Percentiles rank a stretch among this genome's conserved stretches.
Conservation (phyloP, 2,888 invertebrate species). For the Eumerus sabulonum region DNA sequence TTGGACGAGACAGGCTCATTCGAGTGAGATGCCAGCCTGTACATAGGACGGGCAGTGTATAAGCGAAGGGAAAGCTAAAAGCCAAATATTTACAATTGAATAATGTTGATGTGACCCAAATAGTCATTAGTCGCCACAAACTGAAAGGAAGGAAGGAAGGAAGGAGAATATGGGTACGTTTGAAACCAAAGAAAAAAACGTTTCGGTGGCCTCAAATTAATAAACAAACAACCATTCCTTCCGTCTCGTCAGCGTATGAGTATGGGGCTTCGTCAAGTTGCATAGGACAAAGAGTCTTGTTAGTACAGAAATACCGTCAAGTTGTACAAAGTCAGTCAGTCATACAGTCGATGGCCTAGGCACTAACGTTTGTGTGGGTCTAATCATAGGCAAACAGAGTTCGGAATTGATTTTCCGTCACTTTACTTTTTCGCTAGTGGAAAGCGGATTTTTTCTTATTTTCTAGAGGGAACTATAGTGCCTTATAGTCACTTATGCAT, state of each 20-base stretch:
- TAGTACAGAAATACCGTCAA: slow-evolving; percentile 44
- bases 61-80: slow-evolving; percentile 25
- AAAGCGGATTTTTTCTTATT: neutral
- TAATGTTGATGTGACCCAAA: slow-evolving; percentile 61
- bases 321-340: neutral
- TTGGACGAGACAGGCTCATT: slow-evolving; percentile 25
- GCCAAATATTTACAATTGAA: slow-evolving; percentile 55
- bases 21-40: slow-evolving; percentile 4
- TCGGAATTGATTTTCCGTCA: slow-evolving; percentile 24
- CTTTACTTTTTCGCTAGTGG: neutral
- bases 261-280: slow-evolving; percentile 6
- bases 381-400: slow-evolving; percentile 54
- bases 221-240: slow-evolving; percentile 47
- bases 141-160: too few relatives aligned
- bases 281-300: slow-evolving; percentile 38
- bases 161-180: slow-evolving; percentile 6
- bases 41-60: neutral
- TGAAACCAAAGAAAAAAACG: slow-evolving; percentile 20
- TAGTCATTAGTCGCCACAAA: too few relatives aligned
- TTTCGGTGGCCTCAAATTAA: slow-evolving; percentile 43
- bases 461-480: too few relatives aligned
- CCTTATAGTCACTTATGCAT: too few relatives aligned
- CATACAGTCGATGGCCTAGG: neutral
- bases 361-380: slow-evolving; percentile 29
- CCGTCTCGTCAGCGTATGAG: neutral